These are phyloP conservation scores for Chaetura pelagica DNA, from an alignment of 2,113 vertebrate genomes.

Conservation along the genomic window DNA sequence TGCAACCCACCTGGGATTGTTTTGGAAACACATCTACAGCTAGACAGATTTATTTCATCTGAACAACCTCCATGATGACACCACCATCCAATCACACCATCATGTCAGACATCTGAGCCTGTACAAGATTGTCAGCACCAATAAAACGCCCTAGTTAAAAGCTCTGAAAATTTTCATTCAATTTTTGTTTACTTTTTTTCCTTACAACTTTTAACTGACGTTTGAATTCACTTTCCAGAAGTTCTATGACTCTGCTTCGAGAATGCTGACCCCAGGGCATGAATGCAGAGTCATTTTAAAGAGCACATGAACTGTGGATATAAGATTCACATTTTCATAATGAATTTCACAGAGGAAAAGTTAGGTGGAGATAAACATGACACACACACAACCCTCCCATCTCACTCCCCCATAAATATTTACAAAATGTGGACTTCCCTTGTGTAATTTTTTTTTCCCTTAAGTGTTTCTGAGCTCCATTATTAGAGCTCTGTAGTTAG, in stretches of 20 bases:
- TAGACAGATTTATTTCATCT: not conserved
- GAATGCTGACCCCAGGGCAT: conserved; percentile 20
- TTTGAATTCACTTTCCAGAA: conserved; percentile 54
- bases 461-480: not conserved
- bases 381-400: too few relatives aligned
- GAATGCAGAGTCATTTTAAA: conserved; percentile 1
- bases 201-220: conserved; percentile 48
- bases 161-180: not conserved
- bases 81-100: not conserved
- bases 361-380: not conserved
- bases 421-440: not conserved
- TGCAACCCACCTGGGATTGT: not conserved
- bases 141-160: conserved; percentile 12
- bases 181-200: not conserved
- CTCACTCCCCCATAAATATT: not conserved
- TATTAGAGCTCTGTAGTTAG: not conserved
- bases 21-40: not conserved
- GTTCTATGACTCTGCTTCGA: conserved; percentile 52
- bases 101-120: not conserved
- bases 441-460: not conserved
- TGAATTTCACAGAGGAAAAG: not conserved
- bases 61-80: not conserved
- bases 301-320: conserved; percentile 22
- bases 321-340: conserved; percentile 4
- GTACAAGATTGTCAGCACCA: not conserved